Evolutionary conservation across 2,113 vertebrate genomes (phyloP).

Genomic region (Hippocampus barbouri): DNA sequence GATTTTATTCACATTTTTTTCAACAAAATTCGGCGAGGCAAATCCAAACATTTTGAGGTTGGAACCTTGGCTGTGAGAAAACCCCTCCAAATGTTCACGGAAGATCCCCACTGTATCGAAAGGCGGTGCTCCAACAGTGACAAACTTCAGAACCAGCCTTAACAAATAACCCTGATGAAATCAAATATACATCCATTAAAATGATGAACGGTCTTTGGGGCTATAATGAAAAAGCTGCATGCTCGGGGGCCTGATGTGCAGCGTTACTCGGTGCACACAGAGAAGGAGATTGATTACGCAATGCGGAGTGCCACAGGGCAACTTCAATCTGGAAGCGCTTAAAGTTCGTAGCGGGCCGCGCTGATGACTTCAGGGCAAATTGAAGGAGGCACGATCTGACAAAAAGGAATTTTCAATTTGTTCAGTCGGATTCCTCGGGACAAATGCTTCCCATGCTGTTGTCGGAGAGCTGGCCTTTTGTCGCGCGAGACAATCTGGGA

Average conservation of each 20-base stretch:
- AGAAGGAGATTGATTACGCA: slow-evolving; percentile 71
- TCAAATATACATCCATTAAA: slow-evolving; percentile 16
- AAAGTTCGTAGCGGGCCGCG: slow-evolving; percentile 48
- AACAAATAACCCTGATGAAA: background rate
- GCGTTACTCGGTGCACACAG: slow-evolving; percentile 42
- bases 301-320: slow-evolving; percentile 69
- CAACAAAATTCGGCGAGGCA: background rate
- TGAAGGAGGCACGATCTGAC: slow-evolving; percentile 70
- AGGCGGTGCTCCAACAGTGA: background rate
- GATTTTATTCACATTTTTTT: no score
- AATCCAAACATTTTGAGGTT: background rate
- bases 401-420: slow-evolving; percentile 70
- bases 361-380: slow-evolving; percentile 61
- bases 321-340: slow-evolving; percentile 73
- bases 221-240: slow-evolving; percentile 40
- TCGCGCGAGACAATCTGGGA: slow-evolving; percentile 39
- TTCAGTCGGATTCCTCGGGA: slow-evolving; percentile 60
- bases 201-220: background rate
- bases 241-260: slow-evolving; percentile 31
- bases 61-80: background rate
- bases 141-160: background rate
- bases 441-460: slow-evolving; percentile 61
- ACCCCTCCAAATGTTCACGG: background rate
- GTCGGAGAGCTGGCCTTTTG: slow-evolving; percentile 23
- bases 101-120: background rate